phyloP scores from a whole-genome alignment of 2,888 invertebrate species.

The Trypoxylon attenuatum region DNA sequence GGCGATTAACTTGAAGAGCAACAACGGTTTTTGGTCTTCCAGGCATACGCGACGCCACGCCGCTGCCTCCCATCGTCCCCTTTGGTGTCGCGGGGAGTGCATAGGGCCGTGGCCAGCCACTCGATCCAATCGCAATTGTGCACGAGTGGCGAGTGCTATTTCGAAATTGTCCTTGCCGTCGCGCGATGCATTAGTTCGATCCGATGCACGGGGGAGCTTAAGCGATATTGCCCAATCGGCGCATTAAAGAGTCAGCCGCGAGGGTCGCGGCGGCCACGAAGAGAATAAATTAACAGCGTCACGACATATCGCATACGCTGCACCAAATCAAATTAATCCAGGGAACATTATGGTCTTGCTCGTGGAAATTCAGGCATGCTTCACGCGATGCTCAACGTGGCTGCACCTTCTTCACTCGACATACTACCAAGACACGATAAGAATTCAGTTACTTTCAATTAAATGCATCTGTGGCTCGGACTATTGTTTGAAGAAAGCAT shows the following conservation, averaged over 20 bases:
- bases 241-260: slow-evolving; percentile 51
- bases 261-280: slow-evolving; percentile 13
- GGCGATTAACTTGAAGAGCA: slow-evolving; percentile 36
- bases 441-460: no score
- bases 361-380: neutral
- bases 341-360: neutral
- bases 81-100: slow-evolving; percentile 20
- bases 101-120: slow-evolving; percentile 46
- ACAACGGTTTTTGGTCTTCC: neutral
- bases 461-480: no score
- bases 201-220: slow-evolving; percentile 38
- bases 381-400: slow-evolving; percentile 8
- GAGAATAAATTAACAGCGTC: neutral
- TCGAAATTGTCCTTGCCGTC: slow-evolving; percentile 52
- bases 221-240: slow-evolving; percentile 53
- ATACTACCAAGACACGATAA: no score
- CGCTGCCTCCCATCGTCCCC: slow-evolving; percentile 26
- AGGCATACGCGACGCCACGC: slow-evolving; percentile 3
- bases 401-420: slow-evolving; percentile 18
- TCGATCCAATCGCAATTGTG: slow-evolving; percentile 58
- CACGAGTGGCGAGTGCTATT: slow-evolving; percentile 53
- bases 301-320: neutral
- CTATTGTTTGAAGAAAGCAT: no score
- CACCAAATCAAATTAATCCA: neutral
- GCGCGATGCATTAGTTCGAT: slow-evolving; percentile 52